Evolutionary conservation across 2,888 invertebrate species (phyloP), one percentile per base, ranked within the genome.

Genomic region (Liopterus haemorrhoidalis): DNA sequence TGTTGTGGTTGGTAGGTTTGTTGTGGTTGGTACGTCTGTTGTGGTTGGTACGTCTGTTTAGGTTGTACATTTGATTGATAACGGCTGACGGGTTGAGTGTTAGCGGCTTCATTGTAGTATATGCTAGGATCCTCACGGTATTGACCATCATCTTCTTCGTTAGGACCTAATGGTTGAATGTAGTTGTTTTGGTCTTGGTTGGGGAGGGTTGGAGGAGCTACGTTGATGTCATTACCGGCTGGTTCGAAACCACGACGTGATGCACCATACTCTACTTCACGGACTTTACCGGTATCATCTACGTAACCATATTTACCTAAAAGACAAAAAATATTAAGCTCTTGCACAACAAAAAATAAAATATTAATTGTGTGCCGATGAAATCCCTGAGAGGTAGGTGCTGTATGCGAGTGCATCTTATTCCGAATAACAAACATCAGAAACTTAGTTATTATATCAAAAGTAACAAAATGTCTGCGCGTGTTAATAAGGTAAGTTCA

Each of bases 251-350:
- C 88, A 41, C 85, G 71, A 57, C 79, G 74, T 44, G 82, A 83
- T 1, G 90, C 90, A 2, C 90, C 90, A 61, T 92, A 92, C 51
- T 90, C 87, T 15, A 90, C 78, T 67, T 89, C 87, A 42, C 89
- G 74, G 15, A 77, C 58, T 57, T 77, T 78, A 0, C 91, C 91
- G 16, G 69, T 70, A 58, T 83, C 86, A 55, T 90, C 90, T 1
- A 88, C 75, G 63, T 89, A 91, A n/a, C 91, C 91, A 59, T 90
- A 91, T 64, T 90, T 91, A n/a, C n/a, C n/a, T n/a, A n/a, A n/a
- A n/a, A n/a, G n/a, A n/a, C n/a, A n/a, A n/a, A n/a, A n/a, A n/a
- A n/a, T n/a, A n/a, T n/a, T n/a, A n/a, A n/a, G n/a, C n/a, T n/a
- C n/a, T n/a, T n/a, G n/a, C n/a, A n/a, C n/a, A n/a, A n/a, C n/a